phyloP scores from a whole-genome alignment of 2,113 vertebrate species.

The Crotalus tigris region DNA sequence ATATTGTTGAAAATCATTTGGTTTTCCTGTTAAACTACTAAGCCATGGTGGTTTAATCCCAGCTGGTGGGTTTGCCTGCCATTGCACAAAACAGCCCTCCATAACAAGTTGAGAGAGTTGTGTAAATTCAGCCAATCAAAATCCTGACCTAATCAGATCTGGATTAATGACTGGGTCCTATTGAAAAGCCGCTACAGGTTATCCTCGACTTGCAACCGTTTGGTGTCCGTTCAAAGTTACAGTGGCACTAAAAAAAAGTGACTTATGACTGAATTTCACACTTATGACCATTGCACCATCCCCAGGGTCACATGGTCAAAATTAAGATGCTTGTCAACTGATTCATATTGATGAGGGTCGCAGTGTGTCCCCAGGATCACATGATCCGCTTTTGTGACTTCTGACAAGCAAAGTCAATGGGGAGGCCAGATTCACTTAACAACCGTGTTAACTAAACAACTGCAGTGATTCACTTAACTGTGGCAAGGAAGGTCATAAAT shows the following conservation, averaged over 20 bases:
- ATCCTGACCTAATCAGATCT: neutral
- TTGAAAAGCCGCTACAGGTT: neutral
- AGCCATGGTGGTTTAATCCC: neutral
- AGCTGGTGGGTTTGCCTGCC: neutral
- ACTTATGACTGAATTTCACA: neutral
- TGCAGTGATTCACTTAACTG: too few relatives aligned
- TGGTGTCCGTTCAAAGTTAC: neutral
- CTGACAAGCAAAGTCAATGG: neutral
- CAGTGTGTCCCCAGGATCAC: neutral
- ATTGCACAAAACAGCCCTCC: neutral
- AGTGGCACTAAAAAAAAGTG: neutral
- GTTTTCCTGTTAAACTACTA: neutral
- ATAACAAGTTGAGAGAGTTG: neutral
- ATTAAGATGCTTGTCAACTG: neutral
- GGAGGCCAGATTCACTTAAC: neutral
- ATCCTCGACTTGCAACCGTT: neutral
- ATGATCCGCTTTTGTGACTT: neutral
- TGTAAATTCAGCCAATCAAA: neutral
- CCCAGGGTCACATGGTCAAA: neutral
- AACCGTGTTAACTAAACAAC: neutral
- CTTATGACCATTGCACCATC: neutral
- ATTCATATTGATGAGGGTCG: neutral
- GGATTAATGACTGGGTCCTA: neutral
- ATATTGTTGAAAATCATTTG: neutral
- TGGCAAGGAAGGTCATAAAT: neutral